Evolutionary conservation across 2,797 vertebrate species (phyloP).

Genomic region (Coranthus polyacanthus): DNA sequence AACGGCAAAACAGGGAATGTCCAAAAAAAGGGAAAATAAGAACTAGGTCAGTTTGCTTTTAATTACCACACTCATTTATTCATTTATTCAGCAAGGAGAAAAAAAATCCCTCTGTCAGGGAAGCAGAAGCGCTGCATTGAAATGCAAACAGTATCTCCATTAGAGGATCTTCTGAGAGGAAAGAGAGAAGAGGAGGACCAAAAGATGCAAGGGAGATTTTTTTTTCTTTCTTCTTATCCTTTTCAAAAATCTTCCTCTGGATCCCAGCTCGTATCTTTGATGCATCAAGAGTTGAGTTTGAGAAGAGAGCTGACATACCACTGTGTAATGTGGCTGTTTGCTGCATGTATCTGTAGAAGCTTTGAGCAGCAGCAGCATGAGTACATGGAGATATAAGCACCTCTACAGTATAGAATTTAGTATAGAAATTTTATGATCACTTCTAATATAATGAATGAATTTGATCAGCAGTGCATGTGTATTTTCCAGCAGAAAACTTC

Average conservation of each 20-base stretch:
- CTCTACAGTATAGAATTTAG: slow-evolving; percentile 5
- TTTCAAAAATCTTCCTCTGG: slow-evolving; percentile 51
- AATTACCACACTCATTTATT: slow-evolving; percentile 86
- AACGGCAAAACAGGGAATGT: slow-evolving; percentile 58
- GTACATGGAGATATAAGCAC: slow-evolving; percentile 14
- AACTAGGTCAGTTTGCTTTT: slow-evolving; percentile 85
- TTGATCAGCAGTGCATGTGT: slow-evolving; percentile 17
- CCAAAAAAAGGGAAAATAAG: slow-evolving; percentile 45
- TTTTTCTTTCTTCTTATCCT: slow-evolving; percentile 45
- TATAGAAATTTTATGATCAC: neutral
- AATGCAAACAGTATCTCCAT: slow-evolving; percentile 82
- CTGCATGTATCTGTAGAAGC: slow-evolving; percentile 37
- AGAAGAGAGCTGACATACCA: slow-evolving; percentile 46
- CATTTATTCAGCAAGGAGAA: slow-evolving; percentile 82
- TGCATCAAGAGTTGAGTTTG: slow-evolving; percentile 49
- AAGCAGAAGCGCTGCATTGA: slow-evolving; percentile 77
- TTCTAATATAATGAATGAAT: slow-evolving; percentile 8
- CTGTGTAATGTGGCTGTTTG: slow-evolving; percentile 47
- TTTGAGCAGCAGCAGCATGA: slow-evolving; percentile 27
- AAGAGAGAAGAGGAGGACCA: slow-evolving; percentile 55
- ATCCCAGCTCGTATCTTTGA: slow-evolving; percentile 57
- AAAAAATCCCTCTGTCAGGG: slow-evolving; percentile 73
- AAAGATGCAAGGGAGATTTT: slow-evolving; percentile 55
- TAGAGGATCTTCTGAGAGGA: slow-evolving; percentile 71
- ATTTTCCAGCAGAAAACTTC: neutral